Percentiles rank a stretch among this genome's conserved stretches.
Evolutionary conservation across 2,113 vertebrate genomes (phyloP).

Genomic region (Carettochelys insculpta): DNA sequence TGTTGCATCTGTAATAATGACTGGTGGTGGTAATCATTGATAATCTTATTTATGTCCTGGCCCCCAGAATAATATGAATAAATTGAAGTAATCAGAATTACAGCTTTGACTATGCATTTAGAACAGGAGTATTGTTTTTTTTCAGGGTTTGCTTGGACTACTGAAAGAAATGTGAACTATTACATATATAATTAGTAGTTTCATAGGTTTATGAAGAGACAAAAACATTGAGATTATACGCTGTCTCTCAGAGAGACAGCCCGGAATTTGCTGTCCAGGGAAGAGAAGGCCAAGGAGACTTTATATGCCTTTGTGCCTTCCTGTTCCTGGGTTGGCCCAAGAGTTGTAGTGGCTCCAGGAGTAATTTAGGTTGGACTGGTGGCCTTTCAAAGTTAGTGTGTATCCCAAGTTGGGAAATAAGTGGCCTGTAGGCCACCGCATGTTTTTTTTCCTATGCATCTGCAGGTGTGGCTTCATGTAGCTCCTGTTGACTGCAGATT

Average conservation of each 20-base stretch:
- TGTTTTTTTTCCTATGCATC: too few relatives aligned
- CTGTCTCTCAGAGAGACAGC: not conserved
- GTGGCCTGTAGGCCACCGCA: too few relatives aligned
- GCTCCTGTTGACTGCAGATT: too few relatives aligned
- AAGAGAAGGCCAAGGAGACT: not conserved
- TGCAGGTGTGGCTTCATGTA: too few relatives aligned
- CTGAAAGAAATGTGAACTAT: not conserved
- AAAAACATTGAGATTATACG: not conserved
- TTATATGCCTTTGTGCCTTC: not conserved
- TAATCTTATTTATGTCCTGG: not conserved
- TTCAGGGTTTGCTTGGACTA: not conserved
- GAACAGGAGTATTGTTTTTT: too few relatives aligned
- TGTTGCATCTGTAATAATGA: slow-evolving; percentile 1
- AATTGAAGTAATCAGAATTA: not conserved
- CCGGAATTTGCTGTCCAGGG: not conserved
- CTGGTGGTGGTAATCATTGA: not conserved
- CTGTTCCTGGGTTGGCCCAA: not conserved
- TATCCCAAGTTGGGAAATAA: too few relatives aligned
- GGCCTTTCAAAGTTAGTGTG: not conserved
- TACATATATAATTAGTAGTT: not conserved
- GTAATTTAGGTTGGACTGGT: not conserved
- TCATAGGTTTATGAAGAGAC: not conserved
- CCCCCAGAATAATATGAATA: not conserved
- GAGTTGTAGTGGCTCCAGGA: not conserved
- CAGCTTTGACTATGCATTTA: not conserved